Base-by-base conservation (phyloP, 2,797 vertebrate genomes). In the Ambastaia sidthimunki region DNA sequence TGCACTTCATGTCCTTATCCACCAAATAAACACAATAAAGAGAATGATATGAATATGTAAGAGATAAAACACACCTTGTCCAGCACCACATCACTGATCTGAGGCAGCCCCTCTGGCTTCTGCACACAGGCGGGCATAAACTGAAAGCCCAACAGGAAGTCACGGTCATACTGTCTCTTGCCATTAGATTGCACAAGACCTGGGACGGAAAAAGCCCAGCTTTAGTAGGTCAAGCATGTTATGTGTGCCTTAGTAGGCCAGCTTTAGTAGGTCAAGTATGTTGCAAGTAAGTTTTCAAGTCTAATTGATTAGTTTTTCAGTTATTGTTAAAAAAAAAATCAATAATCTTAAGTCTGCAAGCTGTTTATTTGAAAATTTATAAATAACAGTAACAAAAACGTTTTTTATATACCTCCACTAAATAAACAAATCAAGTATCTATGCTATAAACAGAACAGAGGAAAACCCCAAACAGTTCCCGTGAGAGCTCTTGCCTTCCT, bases 1-100 rank as follows among this genome's bases (percentile, higher is more conserved):
- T 37, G 7, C 34, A 37, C 34, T n/a, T n/a, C n/a, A n/a, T n/a
- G 5, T 31, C 4, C 31, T 31, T 31, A 4, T 31, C 31, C 31
- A 31, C 31, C 31, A 31, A 31, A 31, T n/a, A n/a, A n/a, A n/a
- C n/a, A 31, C 31, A 31, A 31, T 31, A 31, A 31, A 31, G 31
- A 4, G 31, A 31, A 31, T 5, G 31, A 21, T 7, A 60, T 15
- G 6, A 60, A 60, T 60, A 48, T 48, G 13, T 4, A 13, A 15
- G 57, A 59, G 1, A 12, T 19, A 68, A 34, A 55, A 9, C 87
- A 85, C 41, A 98, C 98, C 95, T 98, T 99, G 89, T 99, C 98
- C 84, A 99, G 91, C 78, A 99, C 98, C 78, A 99, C 98, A 1
- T 99, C 98, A 0, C 95, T 98, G 91, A 99, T 99, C 31, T 95